These are phyloP conservation scores for Himantopus leucocephalus DNA, from an alignment of 2,113 vertebrate genomes.

Conservation along the genomic window DNA sequence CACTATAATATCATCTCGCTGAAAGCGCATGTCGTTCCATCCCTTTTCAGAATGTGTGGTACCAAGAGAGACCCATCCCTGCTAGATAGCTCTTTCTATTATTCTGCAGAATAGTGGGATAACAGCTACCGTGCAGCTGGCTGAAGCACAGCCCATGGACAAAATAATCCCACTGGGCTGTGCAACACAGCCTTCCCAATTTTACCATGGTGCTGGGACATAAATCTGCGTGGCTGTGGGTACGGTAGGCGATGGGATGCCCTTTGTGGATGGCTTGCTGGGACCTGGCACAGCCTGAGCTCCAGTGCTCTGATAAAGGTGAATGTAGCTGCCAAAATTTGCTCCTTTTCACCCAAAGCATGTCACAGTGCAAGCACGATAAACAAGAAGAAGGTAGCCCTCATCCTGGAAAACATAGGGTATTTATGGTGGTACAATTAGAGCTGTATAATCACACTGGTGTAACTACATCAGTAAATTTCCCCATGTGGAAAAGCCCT, in stretches of 20 bases:
- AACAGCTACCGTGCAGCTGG: background rate
- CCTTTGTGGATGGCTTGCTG: background rate
- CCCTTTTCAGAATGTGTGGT: background rate
- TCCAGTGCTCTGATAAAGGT: accelerated
- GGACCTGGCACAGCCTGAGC: background rate
- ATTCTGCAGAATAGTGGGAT: background rate
- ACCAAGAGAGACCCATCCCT: accelerated
- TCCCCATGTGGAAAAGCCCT: background rate
- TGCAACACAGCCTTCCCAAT: background rate
- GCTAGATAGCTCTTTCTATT: background rate
- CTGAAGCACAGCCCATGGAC: background rate
- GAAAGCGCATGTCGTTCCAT: background rate
- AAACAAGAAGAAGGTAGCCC: background rate
- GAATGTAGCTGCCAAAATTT: background rate
- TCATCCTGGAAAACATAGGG: background rate
- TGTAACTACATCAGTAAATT: background rate
- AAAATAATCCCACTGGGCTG: background rate
- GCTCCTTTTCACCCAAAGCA: background rate
- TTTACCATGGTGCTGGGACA: background rate
- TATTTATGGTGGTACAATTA: background rate
- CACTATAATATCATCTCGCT: background rate
- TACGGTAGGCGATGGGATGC: background rate
- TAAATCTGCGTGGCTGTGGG: accelerated
- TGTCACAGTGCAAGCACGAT: accelerated
- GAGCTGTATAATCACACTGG: background rate